phyloP scores from a whole-genome alignment of 2,113 vertebrate genomes.

The Australoheros scitulus region DNA sequence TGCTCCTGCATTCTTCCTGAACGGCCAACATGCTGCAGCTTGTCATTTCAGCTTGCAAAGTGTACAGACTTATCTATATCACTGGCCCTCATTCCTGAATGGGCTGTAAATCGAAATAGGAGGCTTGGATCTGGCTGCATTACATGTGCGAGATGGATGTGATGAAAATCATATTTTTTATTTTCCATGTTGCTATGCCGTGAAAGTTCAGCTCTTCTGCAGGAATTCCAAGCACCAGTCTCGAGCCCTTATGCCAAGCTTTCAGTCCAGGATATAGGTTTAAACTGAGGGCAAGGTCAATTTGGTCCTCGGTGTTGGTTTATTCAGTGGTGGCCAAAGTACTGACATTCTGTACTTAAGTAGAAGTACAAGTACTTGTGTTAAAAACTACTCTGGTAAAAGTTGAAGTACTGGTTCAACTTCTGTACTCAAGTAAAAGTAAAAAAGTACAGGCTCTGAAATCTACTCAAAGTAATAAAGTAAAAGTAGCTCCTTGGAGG shows the following conservation, averaged over 20 bases:
- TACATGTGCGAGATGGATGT: constrained; percentile 44
- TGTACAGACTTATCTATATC: constrained; percentile 45
- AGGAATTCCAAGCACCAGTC: constrained; percentile 14
- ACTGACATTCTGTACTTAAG: too few species aligned
- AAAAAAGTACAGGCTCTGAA: too few species aligned
- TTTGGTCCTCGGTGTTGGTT: constrained; percentile 40
- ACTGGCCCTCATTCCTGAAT: constrained; percentile 51
- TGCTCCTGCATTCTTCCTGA: constrained; percentile 74
- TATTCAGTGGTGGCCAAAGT: too few species aligned
- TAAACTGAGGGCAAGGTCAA: constrained; percentile 54
- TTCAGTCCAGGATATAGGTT: constrained; percentile 40
- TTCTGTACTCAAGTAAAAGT: too few species aligned
- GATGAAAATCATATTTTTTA: constrained; percentile 38
- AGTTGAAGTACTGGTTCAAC: too few species aligned
- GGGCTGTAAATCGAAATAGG: constrained; percentile 35
- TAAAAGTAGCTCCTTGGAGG: too few species aligned
- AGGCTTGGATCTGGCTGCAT: constrained; percentile 12
- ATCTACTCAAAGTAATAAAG: too few species aligned
- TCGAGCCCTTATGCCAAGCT: constrained; percentile 21
- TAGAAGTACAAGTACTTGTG: too few species aligned
- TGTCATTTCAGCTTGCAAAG: constrained; percentile 60
- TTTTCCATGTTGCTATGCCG: constrained; percentile 19
- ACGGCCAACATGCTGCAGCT: constrained; percentile 68
- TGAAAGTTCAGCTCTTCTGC: constrained; percentile 39
- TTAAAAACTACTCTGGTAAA: too few species aligned